A percentile compares a stretch with the other conserved stretches of the same genome.
Conservation (phyloP, 2,888 invertebrate species). For the Drosophila conformis region DNA sequence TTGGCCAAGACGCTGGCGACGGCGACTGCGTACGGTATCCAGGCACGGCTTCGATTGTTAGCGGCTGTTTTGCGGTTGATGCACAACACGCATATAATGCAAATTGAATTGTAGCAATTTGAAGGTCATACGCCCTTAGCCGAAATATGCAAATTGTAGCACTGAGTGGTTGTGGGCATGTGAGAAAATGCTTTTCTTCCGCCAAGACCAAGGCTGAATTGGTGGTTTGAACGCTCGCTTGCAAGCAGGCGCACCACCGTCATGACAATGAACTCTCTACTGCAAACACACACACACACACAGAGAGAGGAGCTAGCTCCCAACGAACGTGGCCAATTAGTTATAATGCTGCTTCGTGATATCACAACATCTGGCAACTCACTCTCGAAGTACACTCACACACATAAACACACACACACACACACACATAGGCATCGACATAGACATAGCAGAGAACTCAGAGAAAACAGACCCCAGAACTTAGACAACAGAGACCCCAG, state of each 20-base stretch:
- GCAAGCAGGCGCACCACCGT: slow-evolving; percentile 44
- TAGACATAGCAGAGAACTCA: slow-evolving; percentile 40
- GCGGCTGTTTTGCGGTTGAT: slow-evolving; percentile 17
- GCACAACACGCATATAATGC: slow-evolving; percentile 38
- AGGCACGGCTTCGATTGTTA: slow-evolving; percentile 26
- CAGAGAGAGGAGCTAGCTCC: slow-evolving; percentile 36
- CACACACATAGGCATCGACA: not conserved
- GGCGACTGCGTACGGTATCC: slow-evolving; percentile 40
- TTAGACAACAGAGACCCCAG: slow-evolving; percentile 44
- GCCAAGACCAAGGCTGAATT: slow-evolving; percentile 33
- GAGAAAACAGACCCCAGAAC: slow-evolving; percentile 43
- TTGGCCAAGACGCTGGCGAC: slow-evolving; percentile 62
- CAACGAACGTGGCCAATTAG: slow-evolving; percentile 83
- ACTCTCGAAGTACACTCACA: slow-evolving; percentile 62
- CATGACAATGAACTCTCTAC: slow-evolving; percentile 80
- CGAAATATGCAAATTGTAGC: slow-evolving; percentile 70
- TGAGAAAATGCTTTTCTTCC: slow-evolving; percentile 70
- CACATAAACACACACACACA: slow-evolving; percentile 17
- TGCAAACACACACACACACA: slow-evolving; percentile 1
- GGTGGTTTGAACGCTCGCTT: slow-evolving; percentile 4
- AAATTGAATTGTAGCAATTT: slow-evolving; percentile 75
- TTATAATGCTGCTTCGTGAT: slow-evolving; percentile 81
- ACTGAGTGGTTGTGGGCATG: slow-evolving; percentile 37
- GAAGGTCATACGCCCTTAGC: slow-evolving; percentile 72
- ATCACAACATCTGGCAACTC: slow-evolving; percentile 80